A percentile compares a stretch with the other conserved stretches of the same genome.
phyloP scores from a whole-genome alignment of 2,113 vertebrate species.

The Oreochromis tanganicae region DNA sequence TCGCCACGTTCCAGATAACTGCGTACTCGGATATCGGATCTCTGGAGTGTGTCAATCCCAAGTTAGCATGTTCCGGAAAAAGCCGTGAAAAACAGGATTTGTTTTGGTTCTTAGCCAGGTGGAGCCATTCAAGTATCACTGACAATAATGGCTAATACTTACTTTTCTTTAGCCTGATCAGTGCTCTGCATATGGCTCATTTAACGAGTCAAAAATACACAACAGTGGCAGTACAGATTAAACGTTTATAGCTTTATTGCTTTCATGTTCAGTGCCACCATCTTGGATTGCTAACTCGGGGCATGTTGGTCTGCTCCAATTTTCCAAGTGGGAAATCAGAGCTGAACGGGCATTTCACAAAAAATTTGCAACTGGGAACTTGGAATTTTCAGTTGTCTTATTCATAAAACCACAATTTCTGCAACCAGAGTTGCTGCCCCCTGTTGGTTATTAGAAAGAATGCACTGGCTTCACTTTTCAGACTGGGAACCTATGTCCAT shows the following conservation, averaged over 20 bases:
- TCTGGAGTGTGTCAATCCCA: neutral
- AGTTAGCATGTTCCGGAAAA: fast-evolving
- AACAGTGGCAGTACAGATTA: neutral
- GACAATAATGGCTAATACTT: neutral
- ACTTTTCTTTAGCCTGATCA: neutral
- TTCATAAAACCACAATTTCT: neutral
- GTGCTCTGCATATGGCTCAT: neutral
- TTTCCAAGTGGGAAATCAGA: neutral
- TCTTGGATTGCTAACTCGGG: neutral
- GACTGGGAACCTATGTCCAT: neutral
- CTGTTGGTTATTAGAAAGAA: neutral
- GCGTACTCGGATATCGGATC: neutral
- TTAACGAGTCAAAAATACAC: too few species aligned
- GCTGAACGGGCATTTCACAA: neutral
- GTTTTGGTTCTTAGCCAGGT: neutral
- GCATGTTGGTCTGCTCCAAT: neutral
- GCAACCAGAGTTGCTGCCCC: neutral
- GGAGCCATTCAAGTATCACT: neutral
- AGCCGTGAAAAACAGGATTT: neutral
- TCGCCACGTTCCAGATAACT: neutral
- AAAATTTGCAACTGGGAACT: fast-evolving
- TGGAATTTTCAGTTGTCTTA: neutral
- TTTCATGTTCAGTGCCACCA: neutral
- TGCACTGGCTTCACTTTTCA: neutral
- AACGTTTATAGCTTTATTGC: neutral